These are phyloP conservation scores for Lasioglossum leucozonium DNA, from an alignment of 2,888 invertebrate genomes.

Conservation along the genomic window DNA sequence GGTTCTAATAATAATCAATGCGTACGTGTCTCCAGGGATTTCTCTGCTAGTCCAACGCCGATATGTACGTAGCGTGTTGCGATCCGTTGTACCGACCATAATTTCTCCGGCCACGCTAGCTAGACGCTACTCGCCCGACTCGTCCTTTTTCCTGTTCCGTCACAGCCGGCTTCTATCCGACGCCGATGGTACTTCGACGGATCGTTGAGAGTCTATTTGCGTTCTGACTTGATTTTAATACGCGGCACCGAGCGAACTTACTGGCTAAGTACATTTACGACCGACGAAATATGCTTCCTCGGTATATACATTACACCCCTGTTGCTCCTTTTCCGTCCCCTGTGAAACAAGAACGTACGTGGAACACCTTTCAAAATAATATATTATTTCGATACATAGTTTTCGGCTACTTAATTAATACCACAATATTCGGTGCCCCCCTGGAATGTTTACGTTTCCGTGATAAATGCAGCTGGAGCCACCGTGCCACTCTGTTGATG, in stretches of 20 bases:
- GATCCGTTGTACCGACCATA: slow-evolving; percentile 45
- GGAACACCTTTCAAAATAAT: not conserved
- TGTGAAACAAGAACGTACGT: not conserved
- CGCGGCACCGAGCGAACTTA: not conserved
- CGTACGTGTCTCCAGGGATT: slow-evolving; percentile 68
- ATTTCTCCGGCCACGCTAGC: slow-evolving; percentile 44
- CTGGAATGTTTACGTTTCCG: not conserved
- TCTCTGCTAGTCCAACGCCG: slow-evolving; percentile 48
- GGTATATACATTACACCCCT: not conserved
- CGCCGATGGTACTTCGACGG: slow-evolving; percentile 71
- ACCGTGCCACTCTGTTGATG: not conserved
- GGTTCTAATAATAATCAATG: slow-evolving; percentile 77
- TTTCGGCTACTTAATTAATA: not conserved
- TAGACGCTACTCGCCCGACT: slow-evolving; percentile 22
- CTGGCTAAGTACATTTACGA: slow-evolving; percentile 39
- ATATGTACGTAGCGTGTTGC: slow-evolving; percentile 51
- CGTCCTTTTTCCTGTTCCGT: slow-evolving; percentile 42
- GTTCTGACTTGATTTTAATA: slow-evolving; percentile 66
- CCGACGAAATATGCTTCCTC: slow-evolving; percentile 23
- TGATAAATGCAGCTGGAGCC: not conserved
- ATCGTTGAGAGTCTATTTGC: slow-evolving; percentile 74
- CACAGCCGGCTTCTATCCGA: slow-evolving; percentile 55
- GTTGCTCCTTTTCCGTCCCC: not conserved
- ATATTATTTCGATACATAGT: not conserved
- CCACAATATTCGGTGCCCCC: not conserved